phyloP scores from a whole-genome alignment of 2,888 invertebrate genomes.

The Halictus ligatus region DNA sequence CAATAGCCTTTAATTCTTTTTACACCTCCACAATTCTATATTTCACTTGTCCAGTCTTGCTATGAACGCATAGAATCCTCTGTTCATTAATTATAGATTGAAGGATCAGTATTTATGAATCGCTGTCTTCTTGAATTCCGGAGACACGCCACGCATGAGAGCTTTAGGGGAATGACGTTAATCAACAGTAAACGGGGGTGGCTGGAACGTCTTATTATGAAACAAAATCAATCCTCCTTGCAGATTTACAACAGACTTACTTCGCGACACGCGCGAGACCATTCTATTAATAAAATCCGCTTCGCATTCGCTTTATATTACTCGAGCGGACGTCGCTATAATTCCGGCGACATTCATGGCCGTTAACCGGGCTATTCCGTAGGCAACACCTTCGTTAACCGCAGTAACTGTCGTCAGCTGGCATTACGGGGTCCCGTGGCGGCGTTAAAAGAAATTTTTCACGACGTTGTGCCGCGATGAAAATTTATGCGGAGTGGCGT shows the following conservation, averaged over 20 bases:
- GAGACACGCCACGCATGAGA: neutral
- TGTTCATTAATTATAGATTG: neutral
- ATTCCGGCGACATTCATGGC: constrained; percentile 53
- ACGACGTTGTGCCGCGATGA: constrained; percentile 14
- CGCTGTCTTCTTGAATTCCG: neutral
- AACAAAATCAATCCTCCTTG: constrained; percentile 37
- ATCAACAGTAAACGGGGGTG: neutral
- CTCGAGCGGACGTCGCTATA: constrained; percentile 43
- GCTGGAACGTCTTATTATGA: neutral
- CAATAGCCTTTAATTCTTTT: no score
- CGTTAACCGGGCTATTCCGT: constrained; percentile 44
- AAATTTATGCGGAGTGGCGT: constrained; percentile 53
- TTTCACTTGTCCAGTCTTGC: no score
- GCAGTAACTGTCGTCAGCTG: constrained; percentile 54
- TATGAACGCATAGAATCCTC: no score
- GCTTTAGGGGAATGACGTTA: neutral
- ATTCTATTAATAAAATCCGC: constrained; percentile 50
- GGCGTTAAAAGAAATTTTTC: constrained; percentile 47
- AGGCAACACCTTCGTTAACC: constrained; percentile 54
- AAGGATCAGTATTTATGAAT: neutral
- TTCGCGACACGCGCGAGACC: constrained; percentile 1
- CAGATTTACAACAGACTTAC: constrained; percentile 38
- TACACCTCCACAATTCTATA: no score
- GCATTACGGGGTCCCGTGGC: constrained; percentile 52
- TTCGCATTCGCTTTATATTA: constrained; percentile 43